phyloP scores from a whole-genome alignment of 2,888 invertebrate genomes.

The Torymus tubicola region DNA sequence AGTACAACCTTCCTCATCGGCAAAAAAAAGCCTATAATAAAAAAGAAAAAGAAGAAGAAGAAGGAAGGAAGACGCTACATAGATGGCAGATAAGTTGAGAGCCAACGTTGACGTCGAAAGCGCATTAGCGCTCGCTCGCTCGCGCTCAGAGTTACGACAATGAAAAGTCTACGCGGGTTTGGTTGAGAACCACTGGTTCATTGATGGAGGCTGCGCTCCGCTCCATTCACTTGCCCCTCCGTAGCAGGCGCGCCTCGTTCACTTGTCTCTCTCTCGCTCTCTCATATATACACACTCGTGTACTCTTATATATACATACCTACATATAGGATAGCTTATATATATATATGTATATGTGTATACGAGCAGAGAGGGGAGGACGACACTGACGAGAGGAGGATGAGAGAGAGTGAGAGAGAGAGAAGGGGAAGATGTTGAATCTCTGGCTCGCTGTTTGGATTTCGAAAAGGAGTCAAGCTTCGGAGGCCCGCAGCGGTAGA shows the following conservation, averaged over 20 bases:
- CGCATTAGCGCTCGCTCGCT: conserved; percentile 42
- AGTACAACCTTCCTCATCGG: background rate
- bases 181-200: conserved; percentile 72
- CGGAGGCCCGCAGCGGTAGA: conserved; percentile 36
- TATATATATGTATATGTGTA: too few species aligned
- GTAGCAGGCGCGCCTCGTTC: conserved; percentile 48
- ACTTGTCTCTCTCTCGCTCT: conserved; percentile 39
- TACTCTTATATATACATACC: too few species aligned
- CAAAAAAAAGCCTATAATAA: conserved; percentile 4
- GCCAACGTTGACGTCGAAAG: conserved; percentile 34
- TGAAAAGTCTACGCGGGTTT: conserved; percentile 32
- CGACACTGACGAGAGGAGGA: conserved; percentile 17
- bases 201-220: conserved; percentile 72
- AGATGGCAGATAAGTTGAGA: conserved; percentile 31
- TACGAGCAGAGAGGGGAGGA: background rate
- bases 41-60: conserved; percentile 8
- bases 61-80: conserved; percentile 18
- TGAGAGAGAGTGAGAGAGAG: conserved; percentile 37
- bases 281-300: conserved; percentile 47
- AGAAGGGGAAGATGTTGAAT: conserved; percentile 41
- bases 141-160: conserved; percentile 51
- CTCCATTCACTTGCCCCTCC: conserved; percentile 65
- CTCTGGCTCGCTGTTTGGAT: conserved; percentile 51
- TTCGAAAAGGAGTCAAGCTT: conserved; percentile 57
- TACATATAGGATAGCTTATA: too few species aligned